Base-by-base conservation (phyloP, 1,140 invertebrate species). In the Bombus sylvicola region DNA sequence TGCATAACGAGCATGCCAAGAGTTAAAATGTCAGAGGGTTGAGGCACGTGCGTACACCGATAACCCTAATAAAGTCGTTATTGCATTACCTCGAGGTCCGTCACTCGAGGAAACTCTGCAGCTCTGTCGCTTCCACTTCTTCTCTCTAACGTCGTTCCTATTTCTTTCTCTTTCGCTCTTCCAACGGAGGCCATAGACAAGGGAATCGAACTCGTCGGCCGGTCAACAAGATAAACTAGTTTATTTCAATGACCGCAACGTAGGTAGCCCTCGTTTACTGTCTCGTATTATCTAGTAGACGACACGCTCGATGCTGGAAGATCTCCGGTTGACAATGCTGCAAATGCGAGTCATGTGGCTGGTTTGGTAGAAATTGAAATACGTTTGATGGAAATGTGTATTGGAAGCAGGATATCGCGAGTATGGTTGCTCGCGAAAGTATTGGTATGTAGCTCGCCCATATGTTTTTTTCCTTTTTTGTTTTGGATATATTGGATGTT, bases 61-160 rank as follows among this genome's bases (percentile, higher is more conserved):
- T 88, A 89, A 82, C 85, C 88, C 87, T 87, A 85, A 91, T 88
- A 91, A 89, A 91, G 74, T 89, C 86, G 75, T 91, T 92, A 92
- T 79, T 84, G 73, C 82, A 74, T 86, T 89, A 86, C 68, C 47
- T 53, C 18, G 47, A 53, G 47, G 47, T 66, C 71, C 68, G 71
- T 41, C 83, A 57, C 34, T 25, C 66, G 10, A 74, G 78, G 28
- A 68, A 72, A 28, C n/a, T 72, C 71, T 53, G 15, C 13, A 72
- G 22, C n/a, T 72, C 78, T 66, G 15, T 9, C 39, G 5, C 41
- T 66, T 28, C 71, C 1, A 10, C 25, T 75, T 22, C 37, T 8
- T 37, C 12, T 37, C 47, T 69, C 22, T 25, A 53, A 18, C 47
- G 15, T 53, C 47, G 1, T 34, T 3, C 28, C 25, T 43, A 2